Conservation (phyloP, 53 echinoderm and acorn worm species). For the Pentamera pediparva region DNA sequence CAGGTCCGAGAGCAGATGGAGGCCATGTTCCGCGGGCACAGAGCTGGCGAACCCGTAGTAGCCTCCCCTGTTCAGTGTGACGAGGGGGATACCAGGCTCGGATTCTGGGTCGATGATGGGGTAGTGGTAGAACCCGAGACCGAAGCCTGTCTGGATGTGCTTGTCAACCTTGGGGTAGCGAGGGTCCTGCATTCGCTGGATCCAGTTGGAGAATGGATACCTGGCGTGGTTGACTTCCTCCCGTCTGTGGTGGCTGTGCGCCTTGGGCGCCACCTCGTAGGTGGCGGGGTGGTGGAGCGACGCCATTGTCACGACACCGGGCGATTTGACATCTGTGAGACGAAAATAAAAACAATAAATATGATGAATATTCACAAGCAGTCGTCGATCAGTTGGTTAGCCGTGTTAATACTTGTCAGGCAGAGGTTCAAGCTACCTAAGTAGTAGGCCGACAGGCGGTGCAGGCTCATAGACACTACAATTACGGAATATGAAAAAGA, state of each 20-base stretch:
- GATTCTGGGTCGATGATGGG: slow-evolving; percentile 24
- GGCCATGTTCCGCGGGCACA: slow-evolving; percentile 32
- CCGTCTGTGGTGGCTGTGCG: background rate
- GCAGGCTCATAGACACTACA: too few species aligned
- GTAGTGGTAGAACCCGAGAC: slow-evolving; percentile 19
- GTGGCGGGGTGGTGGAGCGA: background rate
- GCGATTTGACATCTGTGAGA: background rate
- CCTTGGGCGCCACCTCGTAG: background rate
- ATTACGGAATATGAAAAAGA: too few species aligned
- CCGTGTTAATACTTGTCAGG: too few species aligned
- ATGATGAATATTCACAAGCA: too few species aligned
- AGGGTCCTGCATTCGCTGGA: slow-evolving; percentile 8
- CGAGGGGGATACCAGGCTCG: slow-evolving; percentile 19
- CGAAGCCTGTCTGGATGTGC: slow-evolving; percentile 26
- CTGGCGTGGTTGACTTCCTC: background rate
- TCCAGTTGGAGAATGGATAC: slow-evolving; percentile 24
- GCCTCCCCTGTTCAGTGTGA: background rate
- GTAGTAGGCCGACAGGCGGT: too few species aligned
- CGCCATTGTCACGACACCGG: too few species aligned
- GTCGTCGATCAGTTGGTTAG: too few species aligned
- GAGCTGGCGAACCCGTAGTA: background rate
- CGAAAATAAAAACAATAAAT: too few species aligned
- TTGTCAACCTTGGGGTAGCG: slow-evolving; percentile 9
- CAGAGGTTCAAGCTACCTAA: too few species aligned
- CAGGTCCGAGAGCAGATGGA: slow-evolving; percentile 26